Base-by-base conservation (phyloP, 2,113 vertebrate species). In the Picathartes gymnocephalus region DNA sequence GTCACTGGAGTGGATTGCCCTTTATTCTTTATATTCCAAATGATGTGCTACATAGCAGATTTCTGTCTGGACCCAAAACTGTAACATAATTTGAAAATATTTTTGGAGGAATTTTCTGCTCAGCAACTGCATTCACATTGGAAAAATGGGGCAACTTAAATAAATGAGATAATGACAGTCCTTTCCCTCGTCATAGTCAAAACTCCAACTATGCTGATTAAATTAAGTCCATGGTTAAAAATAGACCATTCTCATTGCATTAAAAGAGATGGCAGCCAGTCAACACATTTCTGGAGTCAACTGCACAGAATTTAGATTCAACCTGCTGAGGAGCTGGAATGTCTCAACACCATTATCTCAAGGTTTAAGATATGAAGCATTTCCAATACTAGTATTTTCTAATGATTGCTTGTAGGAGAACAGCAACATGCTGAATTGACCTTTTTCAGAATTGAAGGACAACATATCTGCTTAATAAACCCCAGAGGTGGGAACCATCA, bases 381-480 rank as follows among this genome's bases (percentile, higher is more conserved):
- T 92, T 86, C 85, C 80, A 84, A 24, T 48, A n/a, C 18, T 7
- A 48, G 42, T 20, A 60, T 84, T 93, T 95, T 86, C 81, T 79
- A 27, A 51, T 74, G 90, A 76, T 56, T 89, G 35, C 88, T 86
- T 76, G 72, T 81, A 88, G 62, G 57, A n/a, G 42, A 91, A 31
- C 9, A 44, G 35, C n/a, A 82, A 56, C 35, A 45, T 80, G 60
- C 53, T 62, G 62, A 92, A 85, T 8, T 92, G 95, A 87, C 81
- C 90, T 97, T 93, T 90, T 72, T 56, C 62, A 88, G 69, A 83
- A 47, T 45, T 91, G 94, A 95, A 95, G 90, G 92, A 92, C 81
- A 97, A 91, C 37, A 53, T 86, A 81, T 80, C 86, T 83, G 33
- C 53, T 95, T 97, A 95, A 96, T 90, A 92, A 95, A 89, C 88